A percentile compares a stretch with the other conserved stretches of the same genome.
phyloP scores from a whole-genome alignment of 2,797 vertebrate genomes.

The Otolemur crassicaudatus region DNA sequence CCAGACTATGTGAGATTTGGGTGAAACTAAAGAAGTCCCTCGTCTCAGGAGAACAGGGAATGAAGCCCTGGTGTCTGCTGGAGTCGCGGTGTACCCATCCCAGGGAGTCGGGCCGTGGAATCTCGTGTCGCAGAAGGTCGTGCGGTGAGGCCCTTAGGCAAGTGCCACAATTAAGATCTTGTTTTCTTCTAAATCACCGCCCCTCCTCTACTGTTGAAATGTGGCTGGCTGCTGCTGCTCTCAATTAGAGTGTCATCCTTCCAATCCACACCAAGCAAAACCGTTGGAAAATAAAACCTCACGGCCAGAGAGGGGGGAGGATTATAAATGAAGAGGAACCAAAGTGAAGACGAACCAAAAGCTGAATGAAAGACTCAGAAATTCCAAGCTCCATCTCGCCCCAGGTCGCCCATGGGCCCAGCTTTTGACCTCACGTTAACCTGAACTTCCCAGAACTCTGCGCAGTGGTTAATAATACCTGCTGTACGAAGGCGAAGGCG shows the following conservation, averaged over 20 bases:
- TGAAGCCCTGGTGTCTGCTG: background rate
- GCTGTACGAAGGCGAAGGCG: background rate
- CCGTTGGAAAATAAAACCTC: conserved; percentile 60
- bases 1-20: background rate
- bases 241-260: conserved; percentile 32
- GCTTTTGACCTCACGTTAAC: background rate
- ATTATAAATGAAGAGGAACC: background rate
- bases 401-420: background rate
- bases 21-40: background rate
- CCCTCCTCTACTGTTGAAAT: conserved; percentile 63
- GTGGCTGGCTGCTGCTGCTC: conserved; percentile 59
- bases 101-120: background rate
- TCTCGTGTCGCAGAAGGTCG: too few relatives aligned
- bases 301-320: background rate
- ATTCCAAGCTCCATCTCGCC: background rate
- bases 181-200: conserved; percentile 63
- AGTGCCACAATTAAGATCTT: background rate
- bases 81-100: background rate
- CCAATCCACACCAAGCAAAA: conserved; percentile 45
- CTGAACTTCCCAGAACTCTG: conserved; percentile 10
- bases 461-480: background rate
- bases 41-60: background rate
- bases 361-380: background rate
- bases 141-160: conserved; percentile 61
- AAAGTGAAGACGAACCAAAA: background rate